Conservation (phyloP, 2,888 invertebrate species). For the Hirtodrosophila duncani region DNA sequence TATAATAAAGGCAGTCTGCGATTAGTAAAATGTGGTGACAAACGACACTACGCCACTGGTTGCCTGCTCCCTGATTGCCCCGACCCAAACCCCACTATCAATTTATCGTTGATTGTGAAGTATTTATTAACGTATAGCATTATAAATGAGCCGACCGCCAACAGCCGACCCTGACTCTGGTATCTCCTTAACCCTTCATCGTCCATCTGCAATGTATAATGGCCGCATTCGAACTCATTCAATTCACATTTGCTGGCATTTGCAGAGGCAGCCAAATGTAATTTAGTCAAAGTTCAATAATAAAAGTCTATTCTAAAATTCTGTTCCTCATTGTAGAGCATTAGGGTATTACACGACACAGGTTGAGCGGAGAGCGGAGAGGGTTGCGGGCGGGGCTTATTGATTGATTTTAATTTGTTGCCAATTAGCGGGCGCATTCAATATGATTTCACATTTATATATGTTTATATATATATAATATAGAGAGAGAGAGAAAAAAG, state of each 20-base stretch:
- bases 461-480: neutral
- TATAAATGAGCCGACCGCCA: constrained; percentile 58
- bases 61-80: neutral
- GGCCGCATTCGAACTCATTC: constrained; percentile 9
- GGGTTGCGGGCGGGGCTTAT: neutral
- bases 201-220: neutral
- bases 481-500: neutral
- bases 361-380: neutral
- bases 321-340: neutral
- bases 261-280: constrained; percentile 46
- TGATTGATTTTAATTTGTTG: constrained; percentile 65
- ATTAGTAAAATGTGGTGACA: too few species aligned
- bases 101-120: constrained; percentile 67
- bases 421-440: constrained; percentile 62
- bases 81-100: constrained; percentile 34
- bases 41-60: neutral
- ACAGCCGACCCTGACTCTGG: neutral
- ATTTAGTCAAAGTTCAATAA: constrained; percentile 50
- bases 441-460: neutral
- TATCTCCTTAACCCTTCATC: neutral
- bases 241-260: too few species aligned
- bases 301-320: constrained; percentile 2
- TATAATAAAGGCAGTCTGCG: too few species aligned
- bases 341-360: neutral
- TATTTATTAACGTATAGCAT: constrained; percentile 67